Conservation (phyloP, 2,888 invertebrate species). For the Anodontia alba region DNA sequence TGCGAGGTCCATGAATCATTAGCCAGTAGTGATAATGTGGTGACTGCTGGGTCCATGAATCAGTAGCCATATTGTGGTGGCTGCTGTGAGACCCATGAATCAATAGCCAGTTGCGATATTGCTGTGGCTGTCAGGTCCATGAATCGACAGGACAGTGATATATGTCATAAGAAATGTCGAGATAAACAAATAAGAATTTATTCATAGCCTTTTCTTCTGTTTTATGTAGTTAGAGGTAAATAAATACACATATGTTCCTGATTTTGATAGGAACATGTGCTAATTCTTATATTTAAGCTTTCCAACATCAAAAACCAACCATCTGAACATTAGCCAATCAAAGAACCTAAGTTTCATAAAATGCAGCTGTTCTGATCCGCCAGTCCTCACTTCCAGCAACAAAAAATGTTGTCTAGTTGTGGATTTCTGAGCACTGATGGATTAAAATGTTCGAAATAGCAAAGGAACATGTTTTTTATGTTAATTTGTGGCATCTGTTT, state of each 20-base stretch:
- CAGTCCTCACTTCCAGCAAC: background rate
- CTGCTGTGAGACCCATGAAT: too few species aligned
- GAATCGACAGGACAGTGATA: too few species aligned
- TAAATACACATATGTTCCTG: slow-evolving; percentile 14
- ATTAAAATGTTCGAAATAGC: background rate
- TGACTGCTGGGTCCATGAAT: too few species aligned
- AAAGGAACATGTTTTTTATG: background rate
- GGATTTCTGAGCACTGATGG: background rate
- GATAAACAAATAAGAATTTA: background rate
- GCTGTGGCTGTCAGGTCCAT: too few species aligned
- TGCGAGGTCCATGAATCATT: too few species aligned
- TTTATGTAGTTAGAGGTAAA: slow-evolving; percentile 3
- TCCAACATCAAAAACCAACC: slow-evolving; percentile 2
- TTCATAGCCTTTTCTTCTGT: background rate
- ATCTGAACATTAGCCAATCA: slow-evolving; percentile 50
- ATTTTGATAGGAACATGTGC: slow-evolving; percentile 4
- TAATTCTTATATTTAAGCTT: slow-evolving; percentile 18
- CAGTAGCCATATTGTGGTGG: too few species aligned
- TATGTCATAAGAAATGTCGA: too few species aligned
- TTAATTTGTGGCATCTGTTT: background rate
- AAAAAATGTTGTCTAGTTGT: background rate
- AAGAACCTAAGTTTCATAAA: slow-evolving; percentile 48
- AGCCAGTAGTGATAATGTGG: too few species aligned
- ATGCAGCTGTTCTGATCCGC: slow-evolving; percentile 48
- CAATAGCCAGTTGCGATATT: too few species aligned